Evolutionary conservation across 2,113 vertebrate genomes (phyloP).

Genomic region (Lamprologus lemairii): DNA sequence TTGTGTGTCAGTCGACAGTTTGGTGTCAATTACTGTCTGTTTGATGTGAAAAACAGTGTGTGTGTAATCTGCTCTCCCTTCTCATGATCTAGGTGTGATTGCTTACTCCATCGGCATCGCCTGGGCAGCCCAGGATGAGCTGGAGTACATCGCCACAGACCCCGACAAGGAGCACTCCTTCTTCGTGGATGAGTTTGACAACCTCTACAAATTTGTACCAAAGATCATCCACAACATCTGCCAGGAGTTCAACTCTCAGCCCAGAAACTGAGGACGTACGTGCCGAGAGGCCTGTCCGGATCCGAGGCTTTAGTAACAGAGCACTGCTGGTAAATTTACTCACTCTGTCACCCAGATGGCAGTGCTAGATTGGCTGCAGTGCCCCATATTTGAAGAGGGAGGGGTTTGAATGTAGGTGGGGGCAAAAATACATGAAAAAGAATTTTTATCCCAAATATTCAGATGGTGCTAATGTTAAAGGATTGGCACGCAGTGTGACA

Average conservation of each 20-base stretch:
- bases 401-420: neutral
- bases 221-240: constrained; percentile 94
- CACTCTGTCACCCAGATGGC: constrained; percentile 24
- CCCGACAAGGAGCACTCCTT: constrained; percentile 91
- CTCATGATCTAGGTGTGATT: constrained; percentile 80
- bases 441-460: neutral
- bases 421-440: neutral
- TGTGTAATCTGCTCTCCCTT: neutral
- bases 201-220: constrained; percentile 83
- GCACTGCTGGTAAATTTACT: constrained; percentile 24
- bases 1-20: neutral
- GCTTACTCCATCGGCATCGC: constrained; percentile 90
- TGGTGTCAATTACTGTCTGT: neutral
- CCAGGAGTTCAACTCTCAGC: constrained; percentile 94
- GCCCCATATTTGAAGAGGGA: constrained; percentile 7
- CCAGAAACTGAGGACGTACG: constrained; percentile 79
- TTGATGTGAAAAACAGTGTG: neutral
- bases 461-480: neutral
- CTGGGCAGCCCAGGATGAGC: constrained; percentile 94
- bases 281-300: neutral
- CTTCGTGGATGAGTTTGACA: constrained; percentile 96
- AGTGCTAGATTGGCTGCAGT: constrained; percentile 22
- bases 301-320: neutral
- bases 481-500: neutral
- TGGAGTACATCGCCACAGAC: constrained; percentile 91